Conservation (phyloP, 2,113 vertebrate genomes). For the Uria aalge region DNA sequence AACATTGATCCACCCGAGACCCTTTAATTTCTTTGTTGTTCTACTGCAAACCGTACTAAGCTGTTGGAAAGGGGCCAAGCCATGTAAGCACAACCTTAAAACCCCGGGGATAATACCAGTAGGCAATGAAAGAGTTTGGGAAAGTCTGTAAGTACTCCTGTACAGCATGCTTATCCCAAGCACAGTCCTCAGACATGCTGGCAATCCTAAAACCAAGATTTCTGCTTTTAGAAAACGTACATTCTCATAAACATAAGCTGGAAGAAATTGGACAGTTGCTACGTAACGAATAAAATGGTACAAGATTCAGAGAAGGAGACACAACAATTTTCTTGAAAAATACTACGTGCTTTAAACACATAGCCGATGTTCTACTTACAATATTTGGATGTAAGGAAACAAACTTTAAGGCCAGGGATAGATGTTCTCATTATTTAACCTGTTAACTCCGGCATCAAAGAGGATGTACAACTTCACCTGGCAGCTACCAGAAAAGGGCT, state of each 20-base stretch:
- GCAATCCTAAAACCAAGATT: background rate
- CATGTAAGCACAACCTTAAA: background rate
- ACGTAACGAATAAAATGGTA: background rate
- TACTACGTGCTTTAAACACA: background rate
- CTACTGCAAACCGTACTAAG: background rate
- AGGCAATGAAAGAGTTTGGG: background rate
- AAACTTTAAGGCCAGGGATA: background rate
- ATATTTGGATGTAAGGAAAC: background rate
- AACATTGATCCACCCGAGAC: background rate
- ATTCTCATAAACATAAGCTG: background rate
- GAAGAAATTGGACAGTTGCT: rapidly evolving
- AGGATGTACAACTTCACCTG: background rate
- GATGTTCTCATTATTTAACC: background rate
- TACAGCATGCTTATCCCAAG: rapidly evolving
- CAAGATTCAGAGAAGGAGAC: background rate
- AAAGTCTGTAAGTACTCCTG: rapidly evolving
- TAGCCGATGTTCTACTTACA: rapidly evolving
- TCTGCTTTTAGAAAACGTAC: background rate
- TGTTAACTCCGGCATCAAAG: background rate
- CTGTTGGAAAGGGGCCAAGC: background rate
- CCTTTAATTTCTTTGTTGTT: background rate
- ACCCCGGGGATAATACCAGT: background rate
- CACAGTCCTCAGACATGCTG: background rate
- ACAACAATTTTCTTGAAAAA: background rate
- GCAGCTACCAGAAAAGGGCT: background rate